Evolutionary conservation across 2,797 vertebrate species (phyloP).

Genomic region (Melanotaenia pygmaea): DNA sequence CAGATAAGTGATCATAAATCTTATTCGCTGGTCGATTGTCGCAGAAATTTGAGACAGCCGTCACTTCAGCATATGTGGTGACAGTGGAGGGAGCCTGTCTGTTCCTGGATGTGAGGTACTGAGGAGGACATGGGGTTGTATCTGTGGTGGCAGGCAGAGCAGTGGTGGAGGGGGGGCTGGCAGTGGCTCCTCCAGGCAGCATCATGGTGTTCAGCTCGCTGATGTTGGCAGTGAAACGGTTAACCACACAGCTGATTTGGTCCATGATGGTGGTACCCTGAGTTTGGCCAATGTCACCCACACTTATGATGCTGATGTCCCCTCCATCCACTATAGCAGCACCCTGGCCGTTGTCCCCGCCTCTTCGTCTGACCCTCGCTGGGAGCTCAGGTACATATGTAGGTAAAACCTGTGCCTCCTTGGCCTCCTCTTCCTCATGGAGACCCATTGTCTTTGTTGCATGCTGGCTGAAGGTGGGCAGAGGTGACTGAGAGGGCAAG

Average conservation of each 20-base stretch:
- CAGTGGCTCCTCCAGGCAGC: conserved; percentile 85
- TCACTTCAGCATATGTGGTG: conserved; percentile 92
- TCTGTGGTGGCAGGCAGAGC: conserved; percentile 36
- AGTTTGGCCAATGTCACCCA: conserved; percentile 81
- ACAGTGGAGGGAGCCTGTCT: conserved; percentile 87
- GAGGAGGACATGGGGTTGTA: conserved; percentile 78
- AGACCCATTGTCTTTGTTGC: conserved; percentile 80
- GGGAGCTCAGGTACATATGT: conserved; percentile 84
- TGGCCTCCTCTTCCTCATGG: conserved; percentile 77
- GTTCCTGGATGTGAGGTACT: conserved; percentile 84
- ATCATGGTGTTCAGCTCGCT: conserved; percentile 98
- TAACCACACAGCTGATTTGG: conserved; percentile 97
- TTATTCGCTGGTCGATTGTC: conserved; percentile 65
- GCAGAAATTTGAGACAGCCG: conserved; percentile 84
- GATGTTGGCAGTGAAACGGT: conserved; percentile 97
- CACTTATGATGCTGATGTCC: conserved; percentile 62
- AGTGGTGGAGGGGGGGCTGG: conserved; percentile 36
- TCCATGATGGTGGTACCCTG: conserved; percentile 95
- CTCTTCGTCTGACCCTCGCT: conserved; percentile 51
- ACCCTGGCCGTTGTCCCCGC: conserved; percentile 40
- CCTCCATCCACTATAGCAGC: conserved; percentile 9
- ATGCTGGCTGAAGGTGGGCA: conserved; percentile 87
- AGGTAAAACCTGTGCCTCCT: conserved; percentile 68
- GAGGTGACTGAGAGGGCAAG: conserved; percentile 86
- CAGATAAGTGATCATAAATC: conserved; percentile 76